phyloP scores from a whole-genome alignment of 2,888 invertebrate species.

The Nematopogon swammerdamellus region DNA sequence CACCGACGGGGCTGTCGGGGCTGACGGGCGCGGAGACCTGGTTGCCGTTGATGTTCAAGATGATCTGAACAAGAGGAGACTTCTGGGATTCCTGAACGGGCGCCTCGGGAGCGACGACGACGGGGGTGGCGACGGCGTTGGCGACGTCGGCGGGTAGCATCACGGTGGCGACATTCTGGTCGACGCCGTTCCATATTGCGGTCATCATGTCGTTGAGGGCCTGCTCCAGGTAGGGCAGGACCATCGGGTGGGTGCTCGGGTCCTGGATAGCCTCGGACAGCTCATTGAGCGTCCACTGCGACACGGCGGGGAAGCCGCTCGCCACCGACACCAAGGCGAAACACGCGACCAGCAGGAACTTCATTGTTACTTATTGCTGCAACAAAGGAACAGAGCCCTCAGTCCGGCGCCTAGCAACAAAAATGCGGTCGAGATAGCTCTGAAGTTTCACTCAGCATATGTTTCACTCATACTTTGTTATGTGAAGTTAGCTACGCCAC shows the following conservation, averaged over 20 bases:
- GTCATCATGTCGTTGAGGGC: slow-evolving; percentile 18
- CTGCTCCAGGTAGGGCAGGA: slow-evolving; percentile 15
- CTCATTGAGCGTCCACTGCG: slow-evolving; percentile 17
- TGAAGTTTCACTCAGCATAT: too few species aligned
- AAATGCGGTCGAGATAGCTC: too few species aligned
- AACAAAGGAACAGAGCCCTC: not conserved
- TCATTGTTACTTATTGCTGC: not conserved
- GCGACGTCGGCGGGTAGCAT: not conserved
- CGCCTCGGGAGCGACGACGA: slow-evolving; percentile 13
- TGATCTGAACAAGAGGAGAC: slow-evolving; percentile 18
- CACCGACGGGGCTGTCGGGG: not conserved
- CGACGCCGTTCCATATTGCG: slow-evolving; percentile 1
- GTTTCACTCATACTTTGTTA: too few species aligned
- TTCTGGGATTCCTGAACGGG: slow-evolving; percentile 8
- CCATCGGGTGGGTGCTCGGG: slow-evolving; percentile 12
- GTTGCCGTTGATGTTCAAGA: slow-evolving; percentile 13
- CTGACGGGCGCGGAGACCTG: not conserved
- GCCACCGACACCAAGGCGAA: slow-evolving; percentile 14
- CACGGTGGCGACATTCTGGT: not conserved
- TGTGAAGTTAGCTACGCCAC: too few species aligned
- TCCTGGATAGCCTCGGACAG: slow-evolving; percentile 13
- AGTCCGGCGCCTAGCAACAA: too few species aligned
- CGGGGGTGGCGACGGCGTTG: not conserved
- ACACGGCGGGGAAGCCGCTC: slow-evolving; percentile 14
- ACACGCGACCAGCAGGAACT: not conserved